Evolutionary conservation across 2,888 invertebrate genomes (phyloP).

Genomic region (Noctuana brunneofusca): DNA sequence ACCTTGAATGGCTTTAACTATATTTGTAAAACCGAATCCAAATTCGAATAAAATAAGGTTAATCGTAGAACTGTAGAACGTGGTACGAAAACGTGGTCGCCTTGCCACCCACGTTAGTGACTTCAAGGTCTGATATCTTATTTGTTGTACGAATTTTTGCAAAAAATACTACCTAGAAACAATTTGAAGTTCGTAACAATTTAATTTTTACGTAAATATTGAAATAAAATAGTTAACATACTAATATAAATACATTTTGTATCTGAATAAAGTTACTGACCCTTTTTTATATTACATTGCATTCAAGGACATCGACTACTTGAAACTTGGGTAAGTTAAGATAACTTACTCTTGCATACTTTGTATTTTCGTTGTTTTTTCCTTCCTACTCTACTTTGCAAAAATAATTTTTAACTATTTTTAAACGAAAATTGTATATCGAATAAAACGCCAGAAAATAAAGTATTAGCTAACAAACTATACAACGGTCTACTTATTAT

Average conservation of each 20-base stretch:
- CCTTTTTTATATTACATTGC: conserved; percentile 7
- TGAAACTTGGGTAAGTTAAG: conserved; percentile 16
- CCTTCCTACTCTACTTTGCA: too few species aligned
- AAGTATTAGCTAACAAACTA: too few species aligned
- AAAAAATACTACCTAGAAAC: conserved; percentile 2
- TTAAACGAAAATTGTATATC: too few species aligned
- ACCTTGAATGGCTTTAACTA: not conserved
- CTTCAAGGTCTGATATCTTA: conserved; percentile 58
- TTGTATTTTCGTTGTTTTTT: too few species aligned
- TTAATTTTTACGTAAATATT: not conserved
- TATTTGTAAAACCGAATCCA: not conserved
- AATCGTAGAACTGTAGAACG: conserved; percentile 46
- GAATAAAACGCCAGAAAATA: too few species aligned
- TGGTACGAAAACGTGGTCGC: conserved; percentile 57
- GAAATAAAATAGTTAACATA: not conserved
- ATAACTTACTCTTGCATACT: not conserved
- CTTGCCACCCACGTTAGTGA: conserved; percentile 53
- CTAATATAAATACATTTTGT: not conserved
- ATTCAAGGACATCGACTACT: conserved; percentile 6
- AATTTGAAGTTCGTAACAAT: not conserved
- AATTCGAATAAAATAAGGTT: conserved; percentile 32
- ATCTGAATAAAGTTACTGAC: not conserved
- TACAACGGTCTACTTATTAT: too few species aligned
- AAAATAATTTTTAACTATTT: too few species aligned
- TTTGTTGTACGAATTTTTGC: conserved; percentile 15